Conservation (phyloP, 2,888 invertebrate genomes). For the Melangyna quadrimaculata region DNA sequence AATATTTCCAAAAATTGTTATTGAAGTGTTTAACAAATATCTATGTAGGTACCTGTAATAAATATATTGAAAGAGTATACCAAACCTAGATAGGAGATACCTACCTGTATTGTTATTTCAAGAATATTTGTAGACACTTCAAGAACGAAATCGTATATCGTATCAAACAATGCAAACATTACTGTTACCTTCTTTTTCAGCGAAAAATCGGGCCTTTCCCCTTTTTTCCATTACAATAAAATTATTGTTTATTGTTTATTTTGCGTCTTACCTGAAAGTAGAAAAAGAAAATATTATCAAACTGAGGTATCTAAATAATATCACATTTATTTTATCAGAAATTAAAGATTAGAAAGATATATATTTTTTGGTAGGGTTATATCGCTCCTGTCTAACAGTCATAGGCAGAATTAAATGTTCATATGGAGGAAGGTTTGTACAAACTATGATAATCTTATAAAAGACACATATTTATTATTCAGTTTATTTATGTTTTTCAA, state of each 20-base stretch:
- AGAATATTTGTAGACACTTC: background rate
- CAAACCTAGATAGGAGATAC: no score
- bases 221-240: background rate
- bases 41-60: background rate
- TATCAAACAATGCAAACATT: constrained; percentile 25
- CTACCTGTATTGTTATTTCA: background rate
- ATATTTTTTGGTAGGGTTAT: background rate
- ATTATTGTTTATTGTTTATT: background rate
- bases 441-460: no score
- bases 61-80: background rate
- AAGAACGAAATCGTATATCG: background rate
- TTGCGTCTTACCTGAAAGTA: constrained; percentile 41
- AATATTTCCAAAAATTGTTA: background rate
- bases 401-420: no score
- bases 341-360: background rate
- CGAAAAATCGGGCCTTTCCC: background rate
- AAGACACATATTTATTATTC: no score
- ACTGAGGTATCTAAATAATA: background rate
- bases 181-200: background rate
- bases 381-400: background rate
- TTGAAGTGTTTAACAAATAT: background rate
- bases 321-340: background rate
- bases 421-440: no score
- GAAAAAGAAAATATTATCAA: constrained; percentile 5
- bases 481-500: no score